Base-by-base conservation (phyloP, 1,140 invertebrate genomes). In the Drusus annulatus region DNA sequence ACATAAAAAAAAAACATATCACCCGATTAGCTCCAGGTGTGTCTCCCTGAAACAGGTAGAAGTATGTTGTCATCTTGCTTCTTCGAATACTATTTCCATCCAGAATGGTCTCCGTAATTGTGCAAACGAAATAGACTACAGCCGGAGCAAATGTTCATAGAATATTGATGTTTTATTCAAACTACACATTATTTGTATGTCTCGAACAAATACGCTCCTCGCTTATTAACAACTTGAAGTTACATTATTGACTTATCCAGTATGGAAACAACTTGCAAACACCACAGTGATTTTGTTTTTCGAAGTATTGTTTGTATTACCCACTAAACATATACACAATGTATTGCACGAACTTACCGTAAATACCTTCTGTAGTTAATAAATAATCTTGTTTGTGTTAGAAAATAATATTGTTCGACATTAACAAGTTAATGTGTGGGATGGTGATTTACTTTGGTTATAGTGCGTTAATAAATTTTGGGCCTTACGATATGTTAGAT, bases 91-190 rank as follows among this genome's bases (percentile, higher is more conserved):
- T 60, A 8, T n/a, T n/a, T n/a, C 62, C 62, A 31, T 45, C 62
- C 0, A 13, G 62, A 65, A 65, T 65, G 51, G 17, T 21, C 17
- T 45, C 7, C 19, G 19, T 23, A 51, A 51, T 71, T 71, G 68
- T 10, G 45, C 45, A 71, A 51, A 71, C 45, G 16, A 50, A 51
- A 19, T 51, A 51, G 36, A 65, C 62, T 36, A 28, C 68, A 19
- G 13, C n/a, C 3, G 68, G 3, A 65, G 31, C 23, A 71, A 71
- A 71, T 23, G 65, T n/a, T 51, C 19, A 31, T 7, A 8, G 68
- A 71, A 71, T 71, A 71, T 71, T 71, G 68, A 71, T 71, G 45
- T 71, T 71, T 71, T 71, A 71, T 51, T 71, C 31, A 31, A 50
- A 50, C 68, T 50, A 21, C 68, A 21, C 21, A 58, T 36, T 45